A percentile compares a stretch with the other conserved stretches of the same genome.
Conservation (phyloP, 2,797 vertebrate genomes). For the Cottoperca gobio region DNA sequence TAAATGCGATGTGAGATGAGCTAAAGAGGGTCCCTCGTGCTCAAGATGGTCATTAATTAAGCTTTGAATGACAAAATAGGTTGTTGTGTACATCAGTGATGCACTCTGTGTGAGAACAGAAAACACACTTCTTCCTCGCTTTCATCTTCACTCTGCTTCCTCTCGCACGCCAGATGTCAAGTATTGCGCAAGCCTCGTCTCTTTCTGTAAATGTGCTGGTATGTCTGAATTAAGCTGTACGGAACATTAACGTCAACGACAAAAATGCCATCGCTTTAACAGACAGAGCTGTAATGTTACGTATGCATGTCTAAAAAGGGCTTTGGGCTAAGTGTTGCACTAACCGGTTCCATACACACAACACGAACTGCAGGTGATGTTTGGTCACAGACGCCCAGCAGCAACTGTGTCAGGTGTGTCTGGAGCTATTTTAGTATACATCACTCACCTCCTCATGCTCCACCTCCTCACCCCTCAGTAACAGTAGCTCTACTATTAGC, state of each 20-base stretch:
- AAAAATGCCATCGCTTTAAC: background rate
- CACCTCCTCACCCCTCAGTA: conserved; percentile 17
- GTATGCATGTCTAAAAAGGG: background rate
- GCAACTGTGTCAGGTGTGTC: conserved; percentile 19
- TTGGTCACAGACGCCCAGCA: conserved; percentile 2
- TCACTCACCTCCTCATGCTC: conserved; percentile 6
- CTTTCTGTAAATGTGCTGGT: background rate
- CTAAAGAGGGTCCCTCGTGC: background rate
- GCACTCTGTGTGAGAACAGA: background rate
- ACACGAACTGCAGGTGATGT: background rate
- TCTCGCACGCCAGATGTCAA: background rate
- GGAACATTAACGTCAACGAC: background rate
- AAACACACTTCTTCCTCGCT: background rate
- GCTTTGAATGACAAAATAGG: background rate
- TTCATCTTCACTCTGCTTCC: background rate
- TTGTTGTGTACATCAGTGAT: background rate
- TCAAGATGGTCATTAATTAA: background rate
- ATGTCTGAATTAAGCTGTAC: background rate
- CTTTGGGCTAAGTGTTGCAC: background rate
- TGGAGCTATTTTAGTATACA: conserved; percentile 25
- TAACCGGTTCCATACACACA: background rate
- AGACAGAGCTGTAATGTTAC: background rate
- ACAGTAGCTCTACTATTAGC: conserved; percentile 44
- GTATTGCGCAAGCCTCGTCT: background rate
- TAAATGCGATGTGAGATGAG: background rate